Percentiles rank a stretch among this genome's conserved stretches.
Evolutionary conservation across 2,113 vertebrate genomes (phyloP).

Genomic region (Heteronetta atricapilla): DNA sequence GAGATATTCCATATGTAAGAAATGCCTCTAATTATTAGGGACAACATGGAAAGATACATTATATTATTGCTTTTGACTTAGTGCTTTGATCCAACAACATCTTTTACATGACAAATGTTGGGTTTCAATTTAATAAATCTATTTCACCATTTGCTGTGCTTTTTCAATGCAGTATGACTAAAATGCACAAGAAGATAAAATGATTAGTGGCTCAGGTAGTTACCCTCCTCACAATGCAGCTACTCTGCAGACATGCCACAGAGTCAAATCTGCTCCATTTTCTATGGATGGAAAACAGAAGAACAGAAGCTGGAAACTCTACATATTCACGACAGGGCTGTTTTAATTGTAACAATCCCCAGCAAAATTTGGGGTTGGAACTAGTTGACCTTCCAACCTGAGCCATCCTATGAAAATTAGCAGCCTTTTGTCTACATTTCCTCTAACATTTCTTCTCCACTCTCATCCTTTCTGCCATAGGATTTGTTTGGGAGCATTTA

Average conservation of each 20-base stretch:
- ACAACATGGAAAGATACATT: not conserved
- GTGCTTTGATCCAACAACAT: not conserved
- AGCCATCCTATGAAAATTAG: too few species aligned
- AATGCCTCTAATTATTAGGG: not conserved
- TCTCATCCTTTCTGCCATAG: accelerated
- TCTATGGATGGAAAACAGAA: not conserved
- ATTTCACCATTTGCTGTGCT: not conserved
- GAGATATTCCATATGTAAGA: not conserved
- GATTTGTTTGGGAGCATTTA: not conserved
- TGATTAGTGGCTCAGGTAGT: not conserved
- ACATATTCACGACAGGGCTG: not conserved
- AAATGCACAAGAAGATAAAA: not conserved
- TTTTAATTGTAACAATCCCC: not conserved
- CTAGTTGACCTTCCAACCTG: too few species aligned
- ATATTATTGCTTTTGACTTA: not conserved
- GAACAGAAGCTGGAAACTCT: not conserved
- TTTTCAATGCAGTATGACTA: not conserved
- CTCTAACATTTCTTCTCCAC: not conserved
- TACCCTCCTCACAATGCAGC: not conserved
- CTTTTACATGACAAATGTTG: not conserved
- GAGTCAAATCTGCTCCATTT: not conserved
- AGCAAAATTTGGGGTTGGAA: not conserved
- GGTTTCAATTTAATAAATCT: not conserved
- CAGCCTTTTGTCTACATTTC: not conserved
- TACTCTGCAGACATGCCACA: not conserved